Base-by-base conservation (phyloP, 2,113 vertebrate genomes). In the Megaleporinus macrocephalus region DNA sequence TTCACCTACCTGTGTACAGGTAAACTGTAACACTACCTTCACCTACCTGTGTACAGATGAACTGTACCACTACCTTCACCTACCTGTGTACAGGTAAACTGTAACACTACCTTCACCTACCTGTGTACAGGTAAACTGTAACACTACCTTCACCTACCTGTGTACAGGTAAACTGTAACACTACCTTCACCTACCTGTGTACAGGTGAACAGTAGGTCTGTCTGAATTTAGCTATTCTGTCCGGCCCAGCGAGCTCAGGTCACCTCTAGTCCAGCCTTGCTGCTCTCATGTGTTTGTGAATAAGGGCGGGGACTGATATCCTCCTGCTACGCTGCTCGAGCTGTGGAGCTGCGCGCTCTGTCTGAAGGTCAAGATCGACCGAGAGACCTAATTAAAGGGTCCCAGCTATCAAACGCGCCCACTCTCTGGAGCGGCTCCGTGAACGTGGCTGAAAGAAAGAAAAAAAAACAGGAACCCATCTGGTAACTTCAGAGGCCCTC, bases 281-380 rank as follows among this genome's bases (percentile, higher is more conserved):
- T 16, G 26, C 14, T 30, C 27, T 4, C 62, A 18, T 13, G 15
- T 27, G 27, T 0, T n/a, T n/a, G 7, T 18, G 26, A 29, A 65
- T 18, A 24, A 65, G 27, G 4, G 29, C 29, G 20, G 27, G 15
- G 29, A 65, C 27, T 13, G 30, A 76, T 41, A 24, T 62, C 55
- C 33, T 14, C 30, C n/a, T 61, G 57, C 26, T n/a, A 24, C 57
- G 2, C 30, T 41, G 29, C 73, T 76, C 55, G 13, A 22, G 18
- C 26, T 24, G 73, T 15, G 53, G 73, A 75, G 65, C 65, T 33
- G 63, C 63, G 33, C 33, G 20, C 22, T n/a, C 22, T n/a, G 1
- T n/a, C 5, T 15, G 62, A 72, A 72, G 55, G 78, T 59, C 49
- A 36, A 62, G 78, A 72, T 61, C 10, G 15, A 65, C 16, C 22